Evolutionary conservation across 2,797 vertebrate genomes (phyloP).

Genomic region (Spondyliosoma cantharus): DNA sequence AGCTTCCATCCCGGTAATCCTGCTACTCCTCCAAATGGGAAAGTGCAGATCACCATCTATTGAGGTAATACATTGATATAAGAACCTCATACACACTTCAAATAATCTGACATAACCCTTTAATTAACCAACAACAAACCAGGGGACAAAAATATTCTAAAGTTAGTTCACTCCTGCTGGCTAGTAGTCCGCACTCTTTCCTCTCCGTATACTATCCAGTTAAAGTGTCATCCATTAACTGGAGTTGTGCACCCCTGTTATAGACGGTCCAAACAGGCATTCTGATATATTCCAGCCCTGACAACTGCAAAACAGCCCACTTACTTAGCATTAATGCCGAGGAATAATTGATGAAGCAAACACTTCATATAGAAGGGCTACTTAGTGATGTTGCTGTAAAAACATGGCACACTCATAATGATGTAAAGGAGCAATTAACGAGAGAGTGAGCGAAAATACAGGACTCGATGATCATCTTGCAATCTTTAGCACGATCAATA

Average conservation of each 20-base stretch:
- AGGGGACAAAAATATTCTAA: not conserved
- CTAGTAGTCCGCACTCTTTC: not conserved
- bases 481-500: slow-evolving; percentile 27
- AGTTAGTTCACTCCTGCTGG: not conserved
- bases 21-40: too few relatives aligned
- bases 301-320: slow-evolving; percentile 57
- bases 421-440: slow-evolving; percentile 36
- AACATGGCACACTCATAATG: slow-evolving; percentile 43
- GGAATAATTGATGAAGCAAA: slow-evolving; percentile 66
- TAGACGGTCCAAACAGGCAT: slow-evolving; percentile 29
- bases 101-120: too few relatives aligned
- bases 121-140: not conserved
- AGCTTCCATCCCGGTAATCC: too few relatives aligned
- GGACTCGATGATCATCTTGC: slow-evolving; percentile 16
- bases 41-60: too few relatives aligned
- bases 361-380: slow-evolving; percentile 79
- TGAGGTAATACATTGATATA: too few relatives aligned
- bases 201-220: not conserved
- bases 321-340: slow-evolving; percentile 47
- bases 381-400: slow-evolving; percentile 59
- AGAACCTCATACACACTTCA: too few relatives aligned
- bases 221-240: slow-evolving; percentile 30
- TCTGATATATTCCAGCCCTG: slow-evolving; percentile 44
- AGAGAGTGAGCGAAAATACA: slow-evolving; percentile 42
- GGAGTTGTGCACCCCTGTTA: slow-evolving; percentile 71